phyloP scores from a whole-genome alignment of 2,797 vertebrate genomes.

The Sternarchorhynchus goeldii region DNA sequence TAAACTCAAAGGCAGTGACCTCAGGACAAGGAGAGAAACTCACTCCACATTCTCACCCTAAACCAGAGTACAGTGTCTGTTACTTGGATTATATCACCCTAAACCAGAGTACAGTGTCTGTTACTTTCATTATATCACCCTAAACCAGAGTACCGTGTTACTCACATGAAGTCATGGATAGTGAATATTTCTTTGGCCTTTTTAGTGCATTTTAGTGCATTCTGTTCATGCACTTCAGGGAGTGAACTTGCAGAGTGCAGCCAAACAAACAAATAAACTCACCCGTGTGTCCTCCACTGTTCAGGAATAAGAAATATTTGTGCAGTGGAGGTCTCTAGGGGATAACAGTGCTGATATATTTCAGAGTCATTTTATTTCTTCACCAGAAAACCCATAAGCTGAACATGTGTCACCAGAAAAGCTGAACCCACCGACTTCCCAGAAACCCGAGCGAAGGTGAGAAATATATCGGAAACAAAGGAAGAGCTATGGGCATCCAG shows the following conservation, averaged over 20 bases:
- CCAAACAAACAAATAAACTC: background rate
- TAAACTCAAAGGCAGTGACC: background rate
- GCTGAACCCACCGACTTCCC: background rate
- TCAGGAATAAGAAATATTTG: background rate
- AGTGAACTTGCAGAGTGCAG: background rate
- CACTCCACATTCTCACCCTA: background rate
- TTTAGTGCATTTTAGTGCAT: background rate
- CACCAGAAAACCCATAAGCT: background rate
- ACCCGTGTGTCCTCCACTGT: background rate
- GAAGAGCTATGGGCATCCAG: background rate
- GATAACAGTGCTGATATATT: conserved; percentile 31
- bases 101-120: too few species aligned
- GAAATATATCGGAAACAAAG: conserved; percentile 15
- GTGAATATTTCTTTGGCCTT: too few species aligned
- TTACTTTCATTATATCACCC: too few species aligned
- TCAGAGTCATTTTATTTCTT: background rate
- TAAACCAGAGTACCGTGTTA: too few species aligned
- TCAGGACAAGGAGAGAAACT: background rate
- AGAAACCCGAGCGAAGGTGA: conserved; percentile 36
- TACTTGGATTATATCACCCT: too few species aligned
- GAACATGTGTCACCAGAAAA: background rate
- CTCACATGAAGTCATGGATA: too few species aligned
- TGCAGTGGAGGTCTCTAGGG: background rate
- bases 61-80: too few species aligned
- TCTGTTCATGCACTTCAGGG: background rate